A percentile compares a stretch with the other conserved stretches of the same genome.
Conservation (phyloP, 2,888 invertebrate genomes). For the Ferdinandea cuprea region DNA sequence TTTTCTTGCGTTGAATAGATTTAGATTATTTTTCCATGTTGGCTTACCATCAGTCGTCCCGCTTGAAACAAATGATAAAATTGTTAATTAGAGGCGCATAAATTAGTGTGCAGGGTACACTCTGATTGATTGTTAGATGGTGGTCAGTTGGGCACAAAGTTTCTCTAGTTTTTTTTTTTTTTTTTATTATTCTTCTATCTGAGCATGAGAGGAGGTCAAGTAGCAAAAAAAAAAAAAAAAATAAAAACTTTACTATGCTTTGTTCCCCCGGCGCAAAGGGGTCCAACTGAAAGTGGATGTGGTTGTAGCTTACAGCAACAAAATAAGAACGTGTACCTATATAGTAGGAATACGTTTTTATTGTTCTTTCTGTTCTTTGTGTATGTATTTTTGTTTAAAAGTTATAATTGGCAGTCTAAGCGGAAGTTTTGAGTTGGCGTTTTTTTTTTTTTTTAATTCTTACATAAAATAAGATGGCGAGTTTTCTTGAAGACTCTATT, state of each 20-base stretch:
- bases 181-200: slow-evolving; percentile 28
- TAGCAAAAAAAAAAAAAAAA: too few relatives aligned
- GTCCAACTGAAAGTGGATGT: slow-evolving; percentile 30
- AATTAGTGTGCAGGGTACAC: slow-evolving; percentile 68
- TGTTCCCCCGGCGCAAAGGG: slow-evolving; percentile 26
- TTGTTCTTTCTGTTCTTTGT: slow-evolving; percentile 8
- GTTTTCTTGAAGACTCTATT: slow-evolving; percentile 44
- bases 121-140: slow-evolving; percentile 71
- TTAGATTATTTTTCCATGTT: slow-evolving; percentile 25
- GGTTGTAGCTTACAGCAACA: slow-evolving; percentile 48
- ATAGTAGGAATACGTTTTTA: slow-evolving; percentile 26
- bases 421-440: slow-evolving; percentile 62
- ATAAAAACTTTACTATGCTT: slow-evolving; percentile 53
- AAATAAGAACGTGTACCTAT: slow-evolving; percentile 53
- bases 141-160: slow-evolving; percentile 63
- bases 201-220: slow-evolving; percentile 65
- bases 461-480: slow-evolving; percentile 34
- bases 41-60: slow-evolving; percentile 12
- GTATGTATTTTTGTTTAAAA: slow-evolving; percentile 55
- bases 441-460: slow-evolving; percentile 34
- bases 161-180: slow-evolving; percentile 26
- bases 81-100: slow-evolving; percentile 72
- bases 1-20: slow-evolving; percentile 52
- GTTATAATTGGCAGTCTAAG: slow-evolving; percentile 71
- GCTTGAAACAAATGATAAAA: slow-evolving; percentile 60